Evolutionary conservation across 2,797 vertebrate species (phyloP).

Genomic region (Masticophis lateralis): DNA sequence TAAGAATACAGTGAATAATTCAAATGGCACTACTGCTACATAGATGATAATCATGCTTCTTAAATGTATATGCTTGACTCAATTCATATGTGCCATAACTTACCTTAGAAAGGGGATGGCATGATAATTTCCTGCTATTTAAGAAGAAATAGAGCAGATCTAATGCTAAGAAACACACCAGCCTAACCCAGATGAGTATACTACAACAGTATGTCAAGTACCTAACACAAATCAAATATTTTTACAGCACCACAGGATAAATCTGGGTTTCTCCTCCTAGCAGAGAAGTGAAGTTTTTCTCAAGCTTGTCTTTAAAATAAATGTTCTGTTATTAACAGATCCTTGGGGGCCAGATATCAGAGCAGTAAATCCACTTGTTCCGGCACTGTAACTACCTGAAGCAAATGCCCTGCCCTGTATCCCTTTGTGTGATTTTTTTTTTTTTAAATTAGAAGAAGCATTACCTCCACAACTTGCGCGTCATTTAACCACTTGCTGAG

Average conservation of each 20-base stretch:
- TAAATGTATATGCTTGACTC: background rate
- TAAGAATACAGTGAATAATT: background rate
- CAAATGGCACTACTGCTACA: background rate
- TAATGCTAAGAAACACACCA: background rate
- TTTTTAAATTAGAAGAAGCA: background rate
- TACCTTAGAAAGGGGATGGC: background rate
- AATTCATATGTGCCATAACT: background rate
- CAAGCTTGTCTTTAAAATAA: background rate
- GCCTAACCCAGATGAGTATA: background rate
- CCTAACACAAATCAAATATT: background rate
- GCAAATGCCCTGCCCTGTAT: background rate
- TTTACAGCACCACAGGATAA: background rate
- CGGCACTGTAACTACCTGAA: background rate
- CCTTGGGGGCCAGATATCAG: background rate
- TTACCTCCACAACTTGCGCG: constrained; percentile 98
- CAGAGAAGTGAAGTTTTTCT: background rate
- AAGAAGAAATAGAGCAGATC: background rate
- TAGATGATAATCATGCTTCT: background rate
- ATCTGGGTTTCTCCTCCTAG: background rate
- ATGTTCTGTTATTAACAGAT: background rate
- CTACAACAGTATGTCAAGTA: background rate
- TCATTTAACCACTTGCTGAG: constrained; percentile 98
- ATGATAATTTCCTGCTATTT: background rate
- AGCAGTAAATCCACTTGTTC: background rate
- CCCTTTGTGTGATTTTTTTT: background rate